Percentiles rank a stretch among this genome's conserved stretches.
Evolutionary conservation across 1,140 invertebrate species (phyloP).

Genomic region (Melipona quadrifasciata): DNA sequence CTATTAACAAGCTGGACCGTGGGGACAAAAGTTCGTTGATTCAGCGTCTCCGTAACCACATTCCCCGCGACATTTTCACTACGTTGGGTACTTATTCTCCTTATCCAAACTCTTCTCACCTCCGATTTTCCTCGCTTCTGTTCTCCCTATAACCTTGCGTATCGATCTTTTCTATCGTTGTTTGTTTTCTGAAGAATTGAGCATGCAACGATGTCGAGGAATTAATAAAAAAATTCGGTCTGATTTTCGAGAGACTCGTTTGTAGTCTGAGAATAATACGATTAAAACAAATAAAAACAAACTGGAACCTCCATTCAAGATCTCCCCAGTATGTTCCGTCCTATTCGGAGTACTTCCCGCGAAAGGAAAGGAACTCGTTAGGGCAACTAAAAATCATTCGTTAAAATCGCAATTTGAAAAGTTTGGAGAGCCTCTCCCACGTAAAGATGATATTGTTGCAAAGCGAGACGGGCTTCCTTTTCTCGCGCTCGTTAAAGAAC

Average conservation of each 20-base stretch:
- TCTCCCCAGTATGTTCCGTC: no score
- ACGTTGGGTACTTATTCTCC: slow-evolving; percentile 3
- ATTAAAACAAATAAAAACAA: no score
- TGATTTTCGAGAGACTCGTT: no score
- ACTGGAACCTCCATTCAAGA: no score
- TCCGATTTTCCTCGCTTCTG: not conserved
- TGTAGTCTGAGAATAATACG: no score
- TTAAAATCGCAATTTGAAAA: not conserved
- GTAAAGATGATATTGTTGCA: not conserved
- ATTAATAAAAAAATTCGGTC: no score
- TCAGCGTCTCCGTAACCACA: slow-evolving; percentile 51
- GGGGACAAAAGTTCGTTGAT: slow-evolving; percentile 60
- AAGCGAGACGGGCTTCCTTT: not conserved
- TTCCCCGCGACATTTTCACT: slow-evolving; percentile 44
- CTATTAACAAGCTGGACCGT: slow-evolving; percentile 58
- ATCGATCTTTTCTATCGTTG: no score
- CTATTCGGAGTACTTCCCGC: no score
- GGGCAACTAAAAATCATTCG: not conserved
- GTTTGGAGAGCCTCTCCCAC: not conserved
- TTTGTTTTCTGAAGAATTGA: no score
- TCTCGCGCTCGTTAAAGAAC: not conserved
- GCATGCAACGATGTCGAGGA: no score
- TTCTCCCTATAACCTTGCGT: not conserved
- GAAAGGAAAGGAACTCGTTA: no score
- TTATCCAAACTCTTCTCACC: not conserved